Evolutionary conservation across 1,140 invertebrate species (phyloP).

Genomic region (Drosophila miranda): DNA sequence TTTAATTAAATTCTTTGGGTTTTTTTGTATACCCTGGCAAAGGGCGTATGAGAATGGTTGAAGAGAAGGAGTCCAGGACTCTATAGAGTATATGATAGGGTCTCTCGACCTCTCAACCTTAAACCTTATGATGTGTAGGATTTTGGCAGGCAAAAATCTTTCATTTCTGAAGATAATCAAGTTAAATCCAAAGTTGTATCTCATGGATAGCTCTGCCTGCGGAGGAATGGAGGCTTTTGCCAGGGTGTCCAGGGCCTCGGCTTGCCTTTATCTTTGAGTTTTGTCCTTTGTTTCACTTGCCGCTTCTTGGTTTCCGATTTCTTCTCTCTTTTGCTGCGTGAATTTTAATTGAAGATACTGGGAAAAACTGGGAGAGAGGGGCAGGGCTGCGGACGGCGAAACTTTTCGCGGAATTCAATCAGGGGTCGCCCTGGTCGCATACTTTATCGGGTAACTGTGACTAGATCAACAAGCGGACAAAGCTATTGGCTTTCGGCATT

Average conservation of each 20-base stretch:
- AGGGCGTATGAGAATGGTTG: neutral
- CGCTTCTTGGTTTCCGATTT: slow-evolving; percentile 62
- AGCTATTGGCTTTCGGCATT: slow-evolving; percentile 45
- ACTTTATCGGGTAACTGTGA: slow-evolving; percentile 56
- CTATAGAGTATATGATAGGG: no score
- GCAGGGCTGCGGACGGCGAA: slow-evolving; percentile 5
- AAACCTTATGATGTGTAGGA: no score
- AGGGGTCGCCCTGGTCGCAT: slow-evolving; percentile 62
- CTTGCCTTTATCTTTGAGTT: neutral
- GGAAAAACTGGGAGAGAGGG: no score
- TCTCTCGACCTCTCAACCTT: no score
- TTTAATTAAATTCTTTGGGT: slow-evolving; percentile 75
- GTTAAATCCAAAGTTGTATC: no score
- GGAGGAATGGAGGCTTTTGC: no score
- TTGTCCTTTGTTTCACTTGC: slow-evolving; percentile 21
- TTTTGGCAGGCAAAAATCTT: no score
- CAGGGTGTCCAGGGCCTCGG: no score
- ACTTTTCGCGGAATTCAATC: slow-evolving; percentile 69
- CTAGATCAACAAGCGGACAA: slow-evolving; percentile 66
- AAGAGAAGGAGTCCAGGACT: no score
- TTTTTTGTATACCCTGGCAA: slow-evolving; percentile 12
- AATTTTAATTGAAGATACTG: slow-evolving; percentile 78
- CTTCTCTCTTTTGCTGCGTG: slow-evolving; percentile 49
- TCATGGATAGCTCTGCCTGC: no score
- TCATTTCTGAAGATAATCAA: no score